Evolutionary conservation across 2,113 vertebrate species (phyloP).

Genomic region (Nyctereutes procyonoides): DNA sequence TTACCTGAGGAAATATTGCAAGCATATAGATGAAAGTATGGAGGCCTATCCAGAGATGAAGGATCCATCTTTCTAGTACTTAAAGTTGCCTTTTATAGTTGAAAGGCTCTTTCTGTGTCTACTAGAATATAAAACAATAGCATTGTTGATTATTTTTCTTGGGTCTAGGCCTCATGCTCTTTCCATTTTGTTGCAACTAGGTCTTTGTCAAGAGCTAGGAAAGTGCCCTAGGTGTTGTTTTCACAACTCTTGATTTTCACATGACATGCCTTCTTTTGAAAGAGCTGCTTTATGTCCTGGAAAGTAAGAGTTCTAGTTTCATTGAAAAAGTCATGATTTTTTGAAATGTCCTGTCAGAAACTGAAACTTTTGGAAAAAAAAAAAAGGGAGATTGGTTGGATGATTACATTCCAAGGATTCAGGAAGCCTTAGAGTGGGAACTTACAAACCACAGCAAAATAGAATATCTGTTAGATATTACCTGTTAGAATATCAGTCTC

Average conservation of each 20-base stretch:
- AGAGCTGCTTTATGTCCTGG: neutral
- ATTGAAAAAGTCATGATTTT: neutral
- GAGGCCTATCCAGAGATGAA: neutral
- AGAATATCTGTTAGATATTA: no score
- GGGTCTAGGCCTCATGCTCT: neutral
- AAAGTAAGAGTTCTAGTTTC: neutral
- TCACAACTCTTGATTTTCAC: neutral
- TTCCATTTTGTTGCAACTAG: neutral
- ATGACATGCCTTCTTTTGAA: neutral
- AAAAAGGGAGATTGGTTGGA: neutral
- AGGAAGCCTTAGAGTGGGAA: neutral
- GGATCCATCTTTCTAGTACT: neutral
- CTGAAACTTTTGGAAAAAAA: neutral
- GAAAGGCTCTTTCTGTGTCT: neutral
- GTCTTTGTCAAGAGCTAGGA: neutral
- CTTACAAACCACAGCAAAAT: neutral
- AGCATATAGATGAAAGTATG: neutral
- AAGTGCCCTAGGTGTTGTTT: neutral
- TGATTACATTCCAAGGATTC: neutral
- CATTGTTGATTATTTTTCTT: slow-evolving; percentile 32
- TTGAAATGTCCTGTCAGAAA: neutral
- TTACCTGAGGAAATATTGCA: slow-evolving; percentile 8
- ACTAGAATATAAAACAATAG: neutral
- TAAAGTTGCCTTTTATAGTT: neutral
- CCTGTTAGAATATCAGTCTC: neutral